These are phyloP conservation scores for Gortyna flavago DNA, from an alignment of 2,888 invertebrate genomes.

Conservation along the genomic window DNA sequence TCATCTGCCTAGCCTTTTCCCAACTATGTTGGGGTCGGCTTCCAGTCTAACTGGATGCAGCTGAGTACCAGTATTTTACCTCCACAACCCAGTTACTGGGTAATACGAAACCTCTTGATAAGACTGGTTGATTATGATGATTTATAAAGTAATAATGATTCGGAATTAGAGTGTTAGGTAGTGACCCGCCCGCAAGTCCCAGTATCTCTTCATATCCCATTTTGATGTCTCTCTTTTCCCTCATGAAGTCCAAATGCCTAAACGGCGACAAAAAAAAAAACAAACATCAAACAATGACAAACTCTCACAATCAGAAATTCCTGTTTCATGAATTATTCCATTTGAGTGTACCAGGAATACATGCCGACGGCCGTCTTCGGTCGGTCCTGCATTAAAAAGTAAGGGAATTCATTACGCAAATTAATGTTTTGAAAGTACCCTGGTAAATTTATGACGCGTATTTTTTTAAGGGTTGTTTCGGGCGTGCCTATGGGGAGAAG, in stretches of 20 bases:
- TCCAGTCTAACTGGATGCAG: too few species aligned
- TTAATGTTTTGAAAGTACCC: slow-evolving; percentile 25
- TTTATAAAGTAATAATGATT: too few species aligned
- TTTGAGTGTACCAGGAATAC: slow-evolving; percentile 30
- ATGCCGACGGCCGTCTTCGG: slow-evolving; percentile 23
- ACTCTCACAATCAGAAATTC: slow-evolving; percentile 32
- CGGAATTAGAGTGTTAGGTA: too few species aligned
- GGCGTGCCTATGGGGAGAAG: not conserved
- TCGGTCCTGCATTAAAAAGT: slow-evolving; percentile 45
- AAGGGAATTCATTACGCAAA: slow-evolving; percentile 51
- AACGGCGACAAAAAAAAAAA: slow-evolving; percentile 10
- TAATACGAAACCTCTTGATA: too few species aligned
- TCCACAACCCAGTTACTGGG: too few species aligned
- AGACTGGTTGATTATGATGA: too few species aligned
- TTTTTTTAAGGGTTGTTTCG: slow-evolving; percentile 12
- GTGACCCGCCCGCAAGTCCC: too few species aligned
- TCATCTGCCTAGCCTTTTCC: too few species aligned
- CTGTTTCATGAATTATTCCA: slow-evolving; percentile 50
- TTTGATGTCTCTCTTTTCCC: too few species aligned
- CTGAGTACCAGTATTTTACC: too few species aligned
- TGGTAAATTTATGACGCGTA: not conserved
- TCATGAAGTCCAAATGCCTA: not conserved
- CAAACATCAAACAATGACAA: slow-evolving; percentile 16
- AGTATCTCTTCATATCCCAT: too few species aligned
- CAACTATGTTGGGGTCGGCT: too few species aligned